Evolutionary conservation across 2,113 vertebrate species (phyloP).

Genomic region (Brachyhypopomus gauderio): DNA sequence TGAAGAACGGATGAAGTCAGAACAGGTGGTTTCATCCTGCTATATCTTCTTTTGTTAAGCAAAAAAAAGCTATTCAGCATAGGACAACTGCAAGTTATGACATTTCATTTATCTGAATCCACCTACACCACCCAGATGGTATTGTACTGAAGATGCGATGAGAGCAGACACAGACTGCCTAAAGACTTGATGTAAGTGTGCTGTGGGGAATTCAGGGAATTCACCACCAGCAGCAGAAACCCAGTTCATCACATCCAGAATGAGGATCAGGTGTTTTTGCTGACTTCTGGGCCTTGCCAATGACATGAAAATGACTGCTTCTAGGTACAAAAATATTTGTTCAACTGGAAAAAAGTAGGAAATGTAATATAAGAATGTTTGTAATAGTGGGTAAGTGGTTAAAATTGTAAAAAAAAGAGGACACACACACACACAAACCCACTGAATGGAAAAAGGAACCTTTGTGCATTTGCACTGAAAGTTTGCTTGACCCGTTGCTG

Average conservation of each 20-base stretch:
- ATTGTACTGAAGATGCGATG: constrained; percentile 12
- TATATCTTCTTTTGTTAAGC: background rate
- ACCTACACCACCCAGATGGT: constrained; percentile 42
- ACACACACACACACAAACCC: background rate
- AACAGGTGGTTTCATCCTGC: constrained; percentile 34
- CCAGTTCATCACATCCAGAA: constrained; percentile 46
- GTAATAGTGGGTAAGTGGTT: constrained; percentile 11
- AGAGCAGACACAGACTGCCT: constrained; percentile 7
- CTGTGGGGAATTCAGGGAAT: background rate
- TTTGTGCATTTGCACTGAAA: constrained; percentile 38
- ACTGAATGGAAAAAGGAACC: constrained; percentile 19
- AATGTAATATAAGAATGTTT: constrained; percentile 27
- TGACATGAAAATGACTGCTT: constrained; percentile 28
- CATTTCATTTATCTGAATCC: constrained; percentile 47
- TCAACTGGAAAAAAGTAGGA: constrained; percentile 38
- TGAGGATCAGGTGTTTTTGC: constrained; percentile 25
- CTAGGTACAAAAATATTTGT: constrained; percentile 49
- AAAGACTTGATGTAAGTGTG: constrained; percentile 7
- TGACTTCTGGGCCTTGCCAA: constrained; percentile 27
- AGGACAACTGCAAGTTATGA: constrained; percentile 37
- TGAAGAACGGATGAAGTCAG: constrained; percentile 42
- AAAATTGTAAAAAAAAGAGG: background rate
- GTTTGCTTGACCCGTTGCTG: constrained; percentile 30
- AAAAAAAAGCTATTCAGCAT: constrained; percentile 17
- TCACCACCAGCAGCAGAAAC: background rate